Conservation (phyloP, 30 jellyfish, hydroid and myxozoan genomes). For the Pelagia noctiluca region DNA sequence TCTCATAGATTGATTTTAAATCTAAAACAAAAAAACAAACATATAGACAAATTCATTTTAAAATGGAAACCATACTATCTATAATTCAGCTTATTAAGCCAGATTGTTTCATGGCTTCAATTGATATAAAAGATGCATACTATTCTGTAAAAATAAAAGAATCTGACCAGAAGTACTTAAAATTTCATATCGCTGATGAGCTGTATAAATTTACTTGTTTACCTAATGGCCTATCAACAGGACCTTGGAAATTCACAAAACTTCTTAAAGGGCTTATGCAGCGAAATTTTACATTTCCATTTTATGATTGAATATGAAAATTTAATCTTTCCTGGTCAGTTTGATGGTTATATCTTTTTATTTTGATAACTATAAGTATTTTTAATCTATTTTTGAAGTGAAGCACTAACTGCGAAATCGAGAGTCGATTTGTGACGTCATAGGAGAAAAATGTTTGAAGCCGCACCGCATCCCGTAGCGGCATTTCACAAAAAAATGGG, state of each 20-base stretch:
- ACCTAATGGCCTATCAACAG: conserved; percentile 18
- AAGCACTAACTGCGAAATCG: too few species aligned
- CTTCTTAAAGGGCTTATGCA: conserved; percentile 19
- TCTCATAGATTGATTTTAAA: conserved; percentile 18
- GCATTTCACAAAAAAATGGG: too few species aligned
- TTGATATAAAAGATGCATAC: conserved; percentile 46
- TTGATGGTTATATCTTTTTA: too few species aligned
- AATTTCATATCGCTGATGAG: neutral
- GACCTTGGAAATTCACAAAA: conserved; percentile 38
- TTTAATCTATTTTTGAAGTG: too few species aligned
- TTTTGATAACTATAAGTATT: too few species aligned
- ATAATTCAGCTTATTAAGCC: neutral
- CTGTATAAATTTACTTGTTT: neutral
- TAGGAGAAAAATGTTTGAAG: too few species aligned
- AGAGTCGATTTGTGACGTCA: too few species aligned
- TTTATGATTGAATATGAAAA: too few species aligned
- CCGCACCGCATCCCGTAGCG: too few species aligned
- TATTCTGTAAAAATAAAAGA: conserved; percentile 25
- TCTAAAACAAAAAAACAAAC: conserved; percentile 24
- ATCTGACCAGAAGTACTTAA: conserved; percentile 11
- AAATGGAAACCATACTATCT: conserved; percentile 49
- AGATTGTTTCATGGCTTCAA: conserved; percentile 19
- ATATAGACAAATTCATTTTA: conserved; percentile 40
- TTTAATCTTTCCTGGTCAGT: too few species aligned
- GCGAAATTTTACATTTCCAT: too few species aligned